Evolutionary conservation across 1,140 invertebrate genomes (phyloP), one percentile per base, ranked within the genome.

Genomic region (Papilio helenus): DNA sequence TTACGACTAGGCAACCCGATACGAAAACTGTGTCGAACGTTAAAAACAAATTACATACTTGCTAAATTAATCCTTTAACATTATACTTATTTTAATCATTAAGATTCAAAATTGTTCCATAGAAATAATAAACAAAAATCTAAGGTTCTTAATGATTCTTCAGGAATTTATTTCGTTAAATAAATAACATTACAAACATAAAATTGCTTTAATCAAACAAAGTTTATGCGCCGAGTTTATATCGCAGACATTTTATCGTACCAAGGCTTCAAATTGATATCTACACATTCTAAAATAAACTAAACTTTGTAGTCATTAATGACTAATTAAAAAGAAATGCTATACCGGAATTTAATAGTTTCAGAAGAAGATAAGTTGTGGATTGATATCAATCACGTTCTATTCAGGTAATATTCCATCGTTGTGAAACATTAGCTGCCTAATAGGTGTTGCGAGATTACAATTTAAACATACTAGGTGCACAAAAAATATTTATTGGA

Each of bases 231-330:
- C 42, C 18, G 9, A 23, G 20, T 73, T 73, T 23, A 49, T 49
- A 46, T 42, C 72, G 42, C 42, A 46, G 10, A 23, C 23, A 49
- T 74, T 44, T 74, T 73, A 73, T 74, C 72, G 29, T 74, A 23
- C 42, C 26, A 51, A 12, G 23, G 44, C 46, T 16, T 74, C 23
- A 74, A 44, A 9, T 29, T 74, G 44, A 74, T 74, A 74, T 74
- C 72, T 74, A 51, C 23, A 74, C 20, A 29, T 51, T 74, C 72
- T 16, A 26, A 74, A 74, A 51, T 74, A 74, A 26, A 51, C 4
- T 16, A 74, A 74, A 74, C 44, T 29, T 26, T 68, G 14, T 34
- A 34, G 34, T 29, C 7, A 14, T 16, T 26, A 51, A 74, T n/a
- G 29, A 72, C 3, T 72, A 74, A 74, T 74, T 73, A 73, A n/a